A percentile compares a stretch with the other conserved stretches of the same genome.
These are phyloP conservation scores for Diarsia mendica DNA, from an alignment of 2,888 invertebrate genomes.

Conservation along the genomic window DNA sequence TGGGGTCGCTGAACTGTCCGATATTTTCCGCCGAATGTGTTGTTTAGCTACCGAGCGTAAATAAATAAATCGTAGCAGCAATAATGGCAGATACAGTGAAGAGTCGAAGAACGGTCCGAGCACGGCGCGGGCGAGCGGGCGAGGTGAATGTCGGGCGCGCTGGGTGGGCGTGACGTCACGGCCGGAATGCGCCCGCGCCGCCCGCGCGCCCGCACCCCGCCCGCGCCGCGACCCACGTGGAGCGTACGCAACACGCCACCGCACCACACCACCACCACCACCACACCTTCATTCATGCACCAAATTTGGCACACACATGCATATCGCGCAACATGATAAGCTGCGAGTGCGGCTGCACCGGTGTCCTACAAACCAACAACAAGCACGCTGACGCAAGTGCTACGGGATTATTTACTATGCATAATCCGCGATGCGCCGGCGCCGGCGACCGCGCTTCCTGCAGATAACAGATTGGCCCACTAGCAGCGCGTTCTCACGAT, in stretches of 20 bases:
- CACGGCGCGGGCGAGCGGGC: slow-evolving; percentile 74
- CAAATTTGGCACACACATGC: slow-evolving; percentile 73
- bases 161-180: slow-evolving; percentile 90
- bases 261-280: slow-evolving; percentile 69
- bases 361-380: slow-evolving; percentile 35
- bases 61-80: slow-evolving; percentile 81
- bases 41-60: slow-evolving; percentile 77
- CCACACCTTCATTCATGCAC: slow-evolving; percentile 80
- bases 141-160: slow-evolving; percentile 87
- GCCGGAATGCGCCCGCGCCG: slow-evolving; percentile 87
- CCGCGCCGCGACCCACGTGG: slow-evolving; percentile 80
- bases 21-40: slow-evolving; percentile 68
- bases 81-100: slow-evolving; percentile 82
- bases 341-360: slow-evolving; percentile 41
- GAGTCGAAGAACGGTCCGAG: slow-evolving; percentile 75
- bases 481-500: slow-evolving; percentile 79
- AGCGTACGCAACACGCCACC: slow-evolving; percentile 80
- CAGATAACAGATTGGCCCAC: slow-evolving; percentile 84
- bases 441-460: slow-evolving; percentile 85
- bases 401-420: slow-evolving; percentile 76
- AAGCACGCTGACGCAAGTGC: slow-evolving; percentile 72
- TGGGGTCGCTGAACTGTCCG: slow-evolving; percentile 63
- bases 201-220: slow-evolving; percentile 69
- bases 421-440: slow-evolving; percentile 82
- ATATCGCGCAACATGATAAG: slow-evolving; percentile 57